Conservation (phyloP, 23 tunicate species). For the Styela clava region DNA sequence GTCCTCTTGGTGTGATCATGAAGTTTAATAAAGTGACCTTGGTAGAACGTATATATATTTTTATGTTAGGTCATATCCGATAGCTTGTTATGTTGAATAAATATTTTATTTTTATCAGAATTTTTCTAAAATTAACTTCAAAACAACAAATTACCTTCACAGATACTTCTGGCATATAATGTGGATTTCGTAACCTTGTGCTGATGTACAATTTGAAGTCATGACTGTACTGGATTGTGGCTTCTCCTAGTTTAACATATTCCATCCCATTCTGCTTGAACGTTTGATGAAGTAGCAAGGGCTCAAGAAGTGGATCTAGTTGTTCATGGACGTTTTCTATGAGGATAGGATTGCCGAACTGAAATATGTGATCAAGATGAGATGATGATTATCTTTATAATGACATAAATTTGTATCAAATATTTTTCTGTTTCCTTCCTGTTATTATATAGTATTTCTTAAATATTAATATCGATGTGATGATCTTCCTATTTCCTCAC, state of each 20-base stretch:
- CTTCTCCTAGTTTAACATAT: slow-evolving; percentile 77
- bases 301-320: slow-evolving; percentile 76
- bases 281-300: slow-evolving; percentile 71
- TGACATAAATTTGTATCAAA: too few relatives aligned
- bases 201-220: slow-evolving; percentile 84
- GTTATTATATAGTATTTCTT: too few relatives aligned
- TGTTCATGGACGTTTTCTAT: slow-evolving; percentile 81
- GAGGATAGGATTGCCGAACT: slow-evolving; percentile 84
- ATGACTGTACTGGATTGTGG: slow-evolving; percentile 84
- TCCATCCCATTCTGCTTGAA: slow-evolving; percentile 93
- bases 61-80: too few relatives aligned
- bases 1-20: slow-evolving; percentile 82
- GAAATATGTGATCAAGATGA: too few relatives aligned
- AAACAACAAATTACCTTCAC: slow-evolving; percentile 76
- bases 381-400: too few relatives aligned
- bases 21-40: slow-evolving; percentile 83
- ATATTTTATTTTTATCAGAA: too few relatives aligned
- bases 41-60: too few relatives aligned
- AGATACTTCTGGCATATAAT: slow-evolving; percentile 84
- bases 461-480: too few relatives aligned
- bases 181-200: slow-evolving; percentile 81
- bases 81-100: too few relatives aligned
- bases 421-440: too few relatives aligned
- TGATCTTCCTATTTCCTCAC: too few relatives aligned
- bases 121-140: too few relatives aligned